Conservation (phyloP, 2,113 vertebrate species). For the Ramphastos sulfuratus region DNA sequence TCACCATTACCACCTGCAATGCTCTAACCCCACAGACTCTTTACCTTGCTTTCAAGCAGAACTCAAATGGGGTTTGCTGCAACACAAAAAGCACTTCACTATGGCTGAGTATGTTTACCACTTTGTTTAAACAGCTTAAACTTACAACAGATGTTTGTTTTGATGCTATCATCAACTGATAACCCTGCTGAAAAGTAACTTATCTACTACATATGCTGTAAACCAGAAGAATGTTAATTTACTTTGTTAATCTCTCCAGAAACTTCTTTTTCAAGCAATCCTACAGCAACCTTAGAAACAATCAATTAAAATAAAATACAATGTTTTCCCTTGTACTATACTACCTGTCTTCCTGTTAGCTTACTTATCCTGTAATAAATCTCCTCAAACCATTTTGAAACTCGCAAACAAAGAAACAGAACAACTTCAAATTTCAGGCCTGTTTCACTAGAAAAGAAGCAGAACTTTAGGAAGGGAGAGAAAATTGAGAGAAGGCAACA, state of each 20-base stretch:
- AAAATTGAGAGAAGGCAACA: neutral
- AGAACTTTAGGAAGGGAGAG: neutral
- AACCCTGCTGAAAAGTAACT: neutral
- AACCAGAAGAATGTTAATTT: neutral
- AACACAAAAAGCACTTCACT: neutral
- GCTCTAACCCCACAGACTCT: neutral
- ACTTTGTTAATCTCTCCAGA: neutral
- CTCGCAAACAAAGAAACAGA: neutral
- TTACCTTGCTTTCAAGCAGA: neutral
- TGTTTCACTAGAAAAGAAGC: neutral
- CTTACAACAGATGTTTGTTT: neutral
- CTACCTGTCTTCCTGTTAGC: neutral
- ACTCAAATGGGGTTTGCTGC: neutral
- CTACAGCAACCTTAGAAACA: neutral
- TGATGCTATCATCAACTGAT: neutral
- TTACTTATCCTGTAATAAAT: neutral
- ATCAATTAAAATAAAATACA: neutral
- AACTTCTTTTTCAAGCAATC: neutral
- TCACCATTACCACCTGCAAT: neutral
- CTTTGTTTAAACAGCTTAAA: neutral
- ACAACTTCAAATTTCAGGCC: neutral
- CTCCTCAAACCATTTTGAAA: neutral
- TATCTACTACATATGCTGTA: neutral
- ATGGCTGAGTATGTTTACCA: neutral
- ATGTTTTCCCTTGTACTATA: neutral